phyloP scores from a whole-genome alignment of 2,797 vertebrate genomes.

The Oophaga sylvatica region DNA sequence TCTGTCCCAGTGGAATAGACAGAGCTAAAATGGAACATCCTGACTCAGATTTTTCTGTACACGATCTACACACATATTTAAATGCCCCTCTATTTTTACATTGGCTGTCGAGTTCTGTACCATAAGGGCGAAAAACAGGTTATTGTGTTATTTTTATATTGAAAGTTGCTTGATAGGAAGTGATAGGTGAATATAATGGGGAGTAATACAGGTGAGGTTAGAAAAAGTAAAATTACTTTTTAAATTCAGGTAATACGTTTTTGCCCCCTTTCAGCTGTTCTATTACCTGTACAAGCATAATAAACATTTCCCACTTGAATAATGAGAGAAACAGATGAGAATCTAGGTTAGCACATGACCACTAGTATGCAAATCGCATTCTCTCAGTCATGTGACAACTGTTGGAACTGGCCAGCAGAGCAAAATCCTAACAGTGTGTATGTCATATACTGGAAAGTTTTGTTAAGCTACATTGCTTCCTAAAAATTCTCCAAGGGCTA shows the following conservation, averaged over 20 bases:
- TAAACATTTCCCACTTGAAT: too few species aligned
- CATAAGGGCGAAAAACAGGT: background rate
- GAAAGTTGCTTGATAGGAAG: background rate
- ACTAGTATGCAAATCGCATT: too few species aligned
- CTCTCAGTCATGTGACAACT: too few species aligned
- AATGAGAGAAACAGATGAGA: too few species aligned
- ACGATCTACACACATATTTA: conserved; percentile 15
- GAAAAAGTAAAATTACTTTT: background rate
- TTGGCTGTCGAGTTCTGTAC: background rate
- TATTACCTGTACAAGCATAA: background rate
- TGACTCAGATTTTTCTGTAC: conserved; percentile 43
- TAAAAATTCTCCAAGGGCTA: too few species aligned
- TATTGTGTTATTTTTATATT: conserved; percentile 1
- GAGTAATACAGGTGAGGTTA: background rate
- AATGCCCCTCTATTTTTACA: conserved; percentile 29
- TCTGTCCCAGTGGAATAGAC: conserved; percentile 27
- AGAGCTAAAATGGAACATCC: conserved; percentile 49
- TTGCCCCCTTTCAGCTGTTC: background rate
- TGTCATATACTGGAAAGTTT: too few species aligned
- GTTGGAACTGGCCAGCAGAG: too few species aligned
- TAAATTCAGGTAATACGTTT: background rate
- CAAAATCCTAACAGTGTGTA: too few species aligned
- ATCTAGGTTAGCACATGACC: too few species aligned
- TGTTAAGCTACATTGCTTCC: too few species aligned
- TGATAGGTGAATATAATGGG: background rate